Evolutionary conservation across 2,888 invertebrate species (phyloP).

Genomic region (Spisula subtruncata): DNA sequence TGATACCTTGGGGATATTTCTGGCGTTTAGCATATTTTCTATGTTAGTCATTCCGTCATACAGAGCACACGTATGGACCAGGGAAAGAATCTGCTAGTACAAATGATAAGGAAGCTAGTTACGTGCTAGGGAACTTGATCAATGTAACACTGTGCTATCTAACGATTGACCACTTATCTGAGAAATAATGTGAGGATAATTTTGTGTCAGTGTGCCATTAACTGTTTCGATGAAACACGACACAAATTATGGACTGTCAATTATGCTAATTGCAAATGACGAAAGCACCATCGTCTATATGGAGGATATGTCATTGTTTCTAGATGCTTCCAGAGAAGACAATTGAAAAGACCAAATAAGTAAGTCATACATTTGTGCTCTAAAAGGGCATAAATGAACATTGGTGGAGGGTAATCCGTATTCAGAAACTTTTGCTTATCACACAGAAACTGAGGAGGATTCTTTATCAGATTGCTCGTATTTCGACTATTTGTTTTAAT

Average conservation of each 20-base stretch:
- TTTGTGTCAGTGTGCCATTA: constrained; percentile 34
- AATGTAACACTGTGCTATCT: constrained; percentile 18
- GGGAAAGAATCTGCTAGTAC: neutral
- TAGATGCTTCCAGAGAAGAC: constrained; percentile 14
- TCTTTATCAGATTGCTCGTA: neutral
- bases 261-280: constrained; percentile 45
- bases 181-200: constrained; percentile 23
- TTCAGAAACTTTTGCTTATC: constrained; percentile 27
- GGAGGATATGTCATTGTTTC: constrained; percentile 31
- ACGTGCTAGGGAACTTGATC: too few species aligned
- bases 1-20: too few species aligned
- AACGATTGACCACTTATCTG: too few species aligned
- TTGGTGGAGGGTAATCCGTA: constrained; percentile 32
- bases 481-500: constrained; percentile 52
- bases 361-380: constrained; percentile 31
- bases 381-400: constrained; percentile 44
- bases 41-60: too few species aligned
- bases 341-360: constrained; percentile 40
- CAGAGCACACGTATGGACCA: too few species aligned
- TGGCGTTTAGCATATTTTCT: too few species aligned
- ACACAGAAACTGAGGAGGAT: constrained; percentile 30
- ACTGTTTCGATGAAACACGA: constrained; percentile 29
- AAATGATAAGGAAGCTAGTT: neutral
- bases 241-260: constrained; percentile 41
- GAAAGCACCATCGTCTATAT: constrained; percentile 25